Base-by-base conservation (phyloP, 2,888 invertebrate genomes). In the Liopterus haemorrhoidalis region DNA sequence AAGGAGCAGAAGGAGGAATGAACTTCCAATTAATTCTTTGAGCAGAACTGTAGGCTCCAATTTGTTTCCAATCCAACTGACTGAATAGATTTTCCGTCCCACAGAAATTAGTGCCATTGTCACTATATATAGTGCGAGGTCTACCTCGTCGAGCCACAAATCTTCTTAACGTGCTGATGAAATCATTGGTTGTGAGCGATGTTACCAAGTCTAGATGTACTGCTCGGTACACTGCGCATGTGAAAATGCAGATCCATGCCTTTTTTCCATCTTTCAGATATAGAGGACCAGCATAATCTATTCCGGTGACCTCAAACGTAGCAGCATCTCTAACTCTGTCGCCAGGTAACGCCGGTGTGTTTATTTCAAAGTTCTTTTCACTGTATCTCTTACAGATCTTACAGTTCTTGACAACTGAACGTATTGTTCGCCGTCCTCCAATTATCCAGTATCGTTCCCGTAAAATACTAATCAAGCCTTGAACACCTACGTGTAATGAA, bases 71-170 rank as follows among this genome's bases (percentile, higher is more conserved):
- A 28, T 59, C 48, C 11, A 56, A 28, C 18, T 46, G 11, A 24
- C 36, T 5, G 46, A 58, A 47, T 2, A 48, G 22, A 38, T 59
- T 58, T 3, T 53, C 49, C 0, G 60, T 49, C 1, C 65, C 60
- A 2, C 57, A 49, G 49, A 70, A 69, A 48, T 66, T 66, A 0
- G 59, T 59, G 0, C 63, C 65, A 43, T 68, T 68, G 42, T 70
- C 67, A 15, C 57, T 57, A 33, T 57, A 63, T 0, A 65, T 55
- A 4, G 56, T 51, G n/a, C 35, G 46, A 0, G 61, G 59, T 15
- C 57, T 40, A 3, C 65, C 59, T 11, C 58, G 42, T 21, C 38
- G 16, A 2, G 41, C 20, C 2, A 48, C 20, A 30, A 48, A 48
- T 11, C 42, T 42, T 19, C 61, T 39, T 2, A 56, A 49, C n/a